Conservation (phyloP, 2,797 vertebrate genomes). For the Gobionotothen gibberifrons region DNA sequence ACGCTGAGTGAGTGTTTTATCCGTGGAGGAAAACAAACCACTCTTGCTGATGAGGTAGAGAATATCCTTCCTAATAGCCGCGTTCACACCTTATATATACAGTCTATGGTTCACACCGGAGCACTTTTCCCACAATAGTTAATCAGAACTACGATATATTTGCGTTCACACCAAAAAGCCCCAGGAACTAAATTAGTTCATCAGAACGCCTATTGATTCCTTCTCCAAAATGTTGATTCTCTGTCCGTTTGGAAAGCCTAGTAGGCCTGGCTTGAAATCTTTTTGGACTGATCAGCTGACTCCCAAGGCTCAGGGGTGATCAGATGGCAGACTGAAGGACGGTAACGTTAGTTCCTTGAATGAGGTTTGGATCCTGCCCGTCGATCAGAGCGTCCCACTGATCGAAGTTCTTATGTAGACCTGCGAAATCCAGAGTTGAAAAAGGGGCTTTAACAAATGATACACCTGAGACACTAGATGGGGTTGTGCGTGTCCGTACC, state of each 20-base stretch:
- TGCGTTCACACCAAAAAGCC: too few species aligned
- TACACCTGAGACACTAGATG: neutral
- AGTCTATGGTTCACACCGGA: too few species aligned
- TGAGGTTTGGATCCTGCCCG: conserved; percentile 90
- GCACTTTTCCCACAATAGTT: too few species aligned
- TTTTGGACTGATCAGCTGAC: neutral
- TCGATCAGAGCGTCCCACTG: conserved; percentile 92
- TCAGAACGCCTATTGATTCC: too few species aligned
- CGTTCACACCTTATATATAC: too few species aligned
- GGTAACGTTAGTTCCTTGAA: conserved; percentile 88
- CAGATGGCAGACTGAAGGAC: conserved; percentile 81
- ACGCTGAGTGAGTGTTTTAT: conserved; percentile 28
- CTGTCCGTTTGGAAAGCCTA: neutral
- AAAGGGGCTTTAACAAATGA: neutral
- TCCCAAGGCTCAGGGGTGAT: conserved; percentile 28
- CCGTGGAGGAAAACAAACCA: conserved; percentile 31
- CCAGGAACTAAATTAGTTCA: too few species aligned
- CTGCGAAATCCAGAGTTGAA: conserved; percentile 66
- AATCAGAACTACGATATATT: too few species aligned
- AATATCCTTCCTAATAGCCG: conserved; percentile 29
- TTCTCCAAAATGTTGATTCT: neutral
- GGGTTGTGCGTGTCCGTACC: conserved; percentile 78
- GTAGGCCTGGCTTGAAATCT: neutral
- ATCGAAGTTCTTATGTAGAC: conserved; percentile 89
- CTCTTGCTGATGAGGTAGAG: conserved; percentile 66